phyloP scores from a whole-genome alignment of 2,888 invertebrate species.

The Adineta ricciae region DNA sequence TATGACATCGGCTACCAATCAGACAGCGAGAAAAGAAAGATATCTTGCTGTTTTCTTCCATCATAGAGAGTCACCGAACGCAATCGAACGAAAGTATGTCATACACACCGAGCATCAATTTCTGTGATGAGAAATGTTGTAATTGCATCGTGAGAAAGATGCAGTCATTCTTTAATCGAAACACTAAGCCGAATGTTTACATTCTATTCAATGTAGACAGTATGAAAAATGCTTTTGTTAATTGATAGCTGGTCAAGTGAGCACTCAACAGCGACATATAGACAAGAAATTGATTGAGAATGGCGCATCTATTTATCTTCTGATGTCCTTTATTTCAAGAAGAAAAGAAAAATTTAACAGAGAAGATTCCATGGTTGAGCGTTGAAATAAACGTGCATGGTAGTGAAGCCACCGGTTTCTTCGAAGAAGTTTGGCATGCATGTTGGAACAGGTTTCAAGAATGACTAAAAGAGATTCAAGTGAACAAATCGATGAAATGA shows the following conservation, averaged over 20 bases:
- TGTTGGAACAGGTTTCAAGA: constrained; percentile 14
- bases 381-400: neutral
- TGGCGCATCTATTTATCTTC: neutral
- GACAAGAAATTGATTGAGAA: too few species aligned
- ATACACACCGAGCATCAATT: neutral
- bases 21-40: neutral
- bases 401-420: neutral
- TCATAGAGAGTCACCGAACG: neutral
- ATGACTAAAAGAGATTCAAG: neutral
- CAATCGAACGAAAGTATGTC: neutral
- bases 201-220: neutral
- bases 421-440: neutral
- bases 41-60: neutral
- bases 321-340: neutral
- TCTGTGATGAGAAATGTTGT: neutral
- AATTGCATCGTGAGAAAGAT: neutral
- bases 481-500: neutral
- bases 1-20: neutral
- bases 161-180: neutral
- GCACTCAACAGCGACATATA: too few species aligned
- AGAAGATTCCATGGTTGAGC: neutral
- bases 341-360: neutral
- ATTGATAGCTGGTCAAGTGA: too few species aligned
- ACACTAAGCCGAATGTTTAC: neutral
- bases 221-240: too few species aligned